A percentile compares a stretch with the other conserved stretches of the same genome.
Evolutionary conservation across 2,888 invertebrate genomes (phyloP).

Genomic region (Pegoplata infirma): DNA sequence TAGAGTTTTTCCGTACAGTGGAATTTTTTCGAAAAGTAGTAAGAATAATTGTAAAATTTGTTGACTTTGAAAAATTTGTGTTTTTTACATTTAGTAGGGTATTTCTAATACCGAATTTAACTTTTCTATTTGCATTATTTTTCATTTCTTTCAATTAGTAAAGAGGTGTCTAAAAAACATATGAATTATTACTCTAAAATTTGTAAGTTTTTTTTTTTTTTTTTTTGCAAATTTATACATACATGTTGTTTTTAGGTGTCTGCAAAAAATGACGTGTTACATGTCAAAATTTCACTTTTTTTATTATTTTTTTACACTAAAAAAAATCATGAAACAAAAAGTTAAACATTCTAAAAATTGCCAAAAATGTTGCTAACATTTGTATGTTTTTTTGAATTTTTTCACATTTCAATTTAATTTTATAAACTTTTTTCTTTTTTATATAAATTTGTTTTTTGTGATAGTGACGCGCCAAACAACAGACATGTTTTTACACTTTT

Average conservation of each 20-base stretch:
- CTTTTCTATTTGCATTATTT: too few species aligned
- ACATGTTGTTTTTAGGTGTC: background rate
- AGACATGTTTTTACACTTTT: conserved; percentile 12
- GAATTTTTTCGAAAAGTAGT: too few species aligned
- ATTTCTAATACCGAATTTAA: too few species aligned
- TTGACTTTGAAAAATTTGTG: too few species aligned
- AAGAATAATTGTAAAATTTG: too few species aligned
- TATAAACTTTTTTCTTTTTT: conserved; percentile 5
- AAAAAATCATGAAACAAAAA: background rate
- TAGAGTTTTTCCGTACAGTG: too few species aligned
- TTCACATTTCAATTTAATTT: conserved; percentile 14
- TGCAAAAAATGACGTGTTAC: conserved; percentile 31
- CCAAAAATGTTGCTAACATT: background rate
- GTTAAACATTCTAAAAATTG: background rate
- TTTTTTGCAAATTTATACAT: background rate
- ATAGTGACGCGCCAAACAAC: background rate
- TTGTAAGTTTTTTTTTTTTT: background rate
- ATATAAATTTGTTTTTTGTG: conserved; percentile 13
- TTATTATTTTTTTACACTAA: background rate
- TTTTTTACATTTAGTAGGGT: too few species aligned
- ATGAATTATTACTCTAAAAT: background rate
- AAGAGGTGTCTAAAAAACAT: background rate
- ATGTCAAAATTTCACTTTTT: conserved; percentile 4
- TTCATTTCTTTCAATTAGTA: background rate
- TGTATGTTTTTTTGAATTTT: background rate